Conservation (phyloP, 2,113 vertebrate genomes). For the Cygnus buccinator region DNA sequence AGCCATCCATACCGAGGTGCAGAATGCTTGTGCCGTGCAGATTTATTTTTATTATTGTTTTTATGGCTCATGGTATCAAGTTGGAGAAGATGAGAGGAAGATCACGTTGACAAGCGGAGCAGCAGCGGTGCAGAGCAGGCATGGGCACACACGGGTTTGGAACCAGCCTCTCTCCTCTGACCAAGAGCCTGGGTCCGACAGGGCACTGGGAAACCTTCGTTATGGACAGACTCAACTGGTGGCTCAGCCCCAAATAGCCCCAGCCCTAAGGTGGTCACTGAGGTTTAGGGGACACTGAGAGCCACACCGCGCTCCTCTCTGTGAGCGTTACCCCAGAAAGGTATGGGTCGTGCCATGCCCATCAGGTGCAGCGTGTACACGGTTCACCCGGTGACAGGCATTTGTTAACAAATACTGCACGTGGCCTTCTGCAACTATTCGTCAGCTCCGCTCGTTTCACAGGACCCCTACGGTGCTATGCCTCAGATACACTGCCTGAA, state of each 20-base stretch:
- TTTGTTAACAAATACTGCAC: neutral
- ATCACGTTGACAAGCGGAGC: neutral
- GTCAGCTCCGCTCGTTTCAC: neutral
- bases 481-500: neutral
- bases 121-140: neutral
- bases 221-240: neutral
- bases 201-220: neutral
- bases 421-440: neutral
- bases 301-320: neutral
- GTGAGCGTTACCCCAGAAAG: neutral
- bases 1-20: neutral
- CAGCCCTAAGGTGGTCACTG: neutral
- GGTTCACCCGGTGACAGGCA: neutral
- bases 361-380: neutral
- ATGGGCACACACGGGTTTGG: neutral
- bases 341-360: neutral
- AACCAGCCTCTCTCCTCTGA: accelerated
- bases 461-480: neutral
- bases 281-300: neutral
- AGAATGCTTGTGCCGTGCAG: neutral
- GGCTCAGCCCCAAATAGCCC: neutral
- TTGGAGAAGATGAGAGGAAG: neutral
- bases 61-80: neutral
- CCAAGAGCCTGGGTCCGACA: neutral
- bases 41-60: neutral